Percentiles rank a stretch among this genome's conserved stretches.
Conservation (phyloP, 2,888 invertebrate species). For the Pristionchus fissidentatus region DNA sequence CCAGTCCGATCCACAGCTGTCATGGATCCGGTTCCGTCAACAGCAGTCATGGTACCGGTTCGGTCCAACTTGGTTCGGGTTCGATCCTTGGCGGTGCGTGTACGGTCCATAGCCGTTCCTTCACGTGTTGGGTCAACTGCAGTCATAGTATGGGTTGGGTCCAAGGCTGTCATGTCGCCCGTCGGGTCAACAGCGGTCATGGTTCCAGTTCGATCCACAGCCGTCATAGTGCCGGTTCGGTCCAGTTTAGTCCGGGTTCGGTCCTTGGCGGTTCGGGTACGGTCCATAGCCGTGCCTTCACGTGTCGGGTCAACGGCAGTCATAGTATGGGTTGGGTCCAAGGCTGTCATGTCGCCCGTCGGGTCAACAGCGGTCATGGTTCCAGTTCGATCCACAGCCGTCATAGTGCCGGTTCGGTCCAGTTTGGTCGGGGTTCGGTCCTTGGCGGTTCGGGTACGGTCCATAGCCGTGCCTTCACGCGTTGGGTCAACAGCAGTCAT, state of each 20-base stretch:
- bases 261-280: background rate
- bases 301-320: background rate
- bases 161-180: background rate
- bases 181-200: slow-evolving; percentile 5
- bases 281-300: background rate
- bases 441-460: background rate
- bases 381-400: background rate
- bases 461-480: background rate
- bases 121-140: background rate
- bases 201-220: background rate
- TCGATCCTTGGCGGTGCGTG: slow-evolving; percentile 5
- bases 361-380: background rate
- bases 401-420: background rate
- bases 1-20: background rate
- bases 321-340: background rate
- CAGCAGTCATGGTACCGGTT: background rate
- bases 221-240: background rate
- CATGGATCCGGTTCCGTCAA: background rate
- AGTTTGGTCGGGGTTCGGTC: background rate
- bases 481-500: background rate
- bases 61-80: background rate
- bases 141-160: background rate
- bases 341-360: background rate
- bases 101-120: background rate
- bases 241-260: too few relatives aligned